phyloP scores from a whole-genome alignment of 1,140 invertebrate species.

The Choristoneura fumiferana region DNA sequence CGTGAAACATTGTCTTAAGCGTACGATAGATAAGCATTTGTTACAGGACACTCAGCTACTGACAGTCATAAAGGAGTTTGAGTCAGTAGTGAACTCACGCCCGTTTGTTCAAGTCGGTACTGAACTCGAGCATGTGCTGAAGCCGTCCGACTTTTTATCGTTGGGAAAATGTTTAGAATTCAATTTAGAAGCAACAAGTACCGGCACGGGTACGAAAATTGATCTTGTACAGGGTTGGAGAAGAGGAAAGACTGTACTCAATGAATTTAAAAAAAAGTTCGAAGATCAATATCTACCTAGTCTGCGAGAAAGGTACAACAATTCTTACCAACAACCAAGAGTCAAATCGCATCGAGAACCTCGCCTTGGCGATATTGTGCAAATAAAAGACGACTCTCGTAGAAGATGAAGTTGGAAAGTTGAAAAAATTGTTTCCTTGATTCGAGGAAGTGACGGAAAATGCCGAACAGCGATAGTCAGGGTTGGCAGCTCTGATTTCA shows the following conservation, averaged over 20 bases:
- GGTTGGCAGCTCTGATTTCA: too few relatives aligned
- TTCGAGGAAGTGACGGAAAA: too few relatives aligned
- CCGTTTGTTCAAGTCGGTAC: not conserved
- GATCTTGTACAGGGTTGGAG: not conserved
- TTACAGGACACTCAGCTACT: too few relatives aligned
- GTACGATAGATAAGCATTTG: too few relatives aligned
- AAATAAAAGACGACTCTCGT: constrained; percentile 4
- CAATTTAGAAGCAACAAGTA: not conserved
- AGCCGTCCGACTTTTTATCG: constrained; percentile 5
- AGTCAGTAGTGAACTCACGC: not conserved
- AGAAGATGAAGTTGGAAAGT: constrained; percentile 9
- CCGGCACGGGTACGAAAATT: not conserved
- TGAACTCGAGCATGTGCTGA: constrained; percentile 7
- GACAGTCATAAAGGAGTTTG: too few relatives aligned
- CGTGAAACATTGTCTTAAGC: too few relatives aligned
- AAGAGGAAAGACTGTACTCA: not conserved
- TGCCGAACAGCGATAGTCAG: too few relatives aligned
- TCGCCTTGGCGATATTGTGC: not conserved
- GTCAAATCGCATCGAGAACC: not conserved
- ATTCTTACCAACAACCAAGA: not conserved
- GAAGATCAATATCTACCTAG: constrained; percentile 1
- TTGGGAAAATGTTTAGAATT: not conserved
- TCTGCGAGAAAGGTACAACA: not conserved
- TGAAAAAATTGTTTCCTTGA: too few relatives aligned
- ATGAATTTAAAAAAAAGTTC: constrained; percentile 6